Base-by-base conservation (phyloP, 2,113 vertebrate genomes). In the Chunga burmeisteri region DNA sequence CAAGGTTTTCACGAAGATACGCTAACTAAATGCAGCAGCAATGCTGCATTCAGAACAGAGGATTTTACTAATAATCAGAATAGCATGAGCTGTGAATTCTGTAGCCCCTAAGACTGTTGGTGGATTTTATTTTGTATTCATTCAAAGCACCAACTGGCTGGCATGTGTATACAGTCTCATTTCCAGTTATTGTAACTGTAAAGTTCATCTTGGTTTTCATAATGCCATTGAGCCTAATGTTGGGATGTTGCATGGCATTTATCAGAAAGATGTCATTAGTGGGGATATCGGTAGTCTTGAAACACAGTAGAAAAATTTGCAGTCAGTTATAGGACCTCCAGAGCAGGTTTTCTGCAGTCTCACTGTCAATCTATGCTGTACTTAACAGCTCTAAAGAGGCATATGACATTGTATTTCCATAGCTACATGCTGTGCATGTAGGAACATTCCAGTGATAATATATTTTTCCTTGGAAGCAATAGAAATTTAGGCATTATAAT, bases 401-500 rank as follows among this genome's bases (percentile, higher is more conserved):
- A n/a, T 36, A 22, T 72, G 81, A 79, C 52, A 61, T 44, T 88
- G 75, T 55, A 92, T 92, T 94, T 91, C 88, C 56, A 73, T 71
- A 92, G 86, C 88, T 96, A 78, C 94, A 36, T 47, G 52, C 88
- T 86, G 27, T 74, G 83, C 44, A 9, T 90, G 49, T 55, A 72
- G 62, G 73, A 87, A 53, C 46, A 40, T 96, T 94, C n/a, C 88
- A 72, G 32, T 36, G 59, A 46, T 89, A 65, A 84, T 59, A 21
- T 74, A 86, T 81, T 93, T 79, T 68, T 94, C 25, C 62, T 88
- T 95, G 88, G 83, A 94, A 94, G 73, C 73, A 65, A n/a, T 32
- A 84, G 91, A 67, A 85, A 84, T 90, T 44, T 49, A 63, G 68
- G 47, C 65, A 56, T 88, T 78, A 14, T 77, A 68, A 63, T 79